Evolutionary conservation across 2,888 invertebrate species (phyloP).

Genomic region (Agrotis clavis): DNA sequence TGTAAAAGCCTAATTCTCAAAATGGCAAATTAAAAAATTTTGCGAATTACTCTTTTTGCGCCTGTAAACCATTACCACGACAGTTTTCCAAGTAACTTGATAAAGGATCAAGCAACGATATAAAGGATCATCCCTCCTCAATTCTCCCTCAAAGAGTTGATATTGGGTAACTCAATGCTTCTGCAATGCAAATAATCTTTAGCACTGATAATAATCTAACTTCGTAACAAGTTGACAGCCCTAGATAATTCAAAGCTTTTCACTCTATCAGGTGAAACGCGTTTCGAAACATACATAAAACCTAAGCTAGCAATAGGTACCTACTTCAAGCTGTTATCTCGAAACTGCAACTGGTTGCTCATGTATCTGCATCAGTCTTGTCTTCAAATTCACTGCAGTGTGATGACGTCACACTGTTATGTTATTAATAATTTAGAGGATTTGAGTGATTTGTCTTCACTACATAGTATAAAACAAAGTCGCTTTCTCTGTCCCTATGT

Average conservation of each 20-base stretch:
- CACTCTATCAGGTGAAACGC: conserved; percentile 67
- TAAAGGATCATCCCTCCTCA: background rate
- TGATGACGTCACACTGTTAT: conserved; percentile 1
- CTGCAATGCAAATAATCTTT: conserved; percentile 31
- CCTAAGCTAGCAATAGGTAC: conserved; percentile 26
- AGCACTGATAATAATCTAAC: conserved; percentile 47
- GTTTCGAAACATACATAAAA: conserved; percentile 70
- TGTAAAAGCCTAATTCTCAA: no score
- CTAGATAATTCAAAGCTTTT: conserved; percentile 63
- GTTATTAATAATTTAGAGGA: background rate
- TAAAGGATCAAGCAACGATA: no score
- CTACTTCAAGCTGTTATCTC: conserved; percentile 32
- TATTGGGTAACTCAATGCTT: conserved; percentile 38
- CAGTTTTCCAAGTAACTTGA: background rate
- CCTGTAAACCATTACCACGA: background rate
- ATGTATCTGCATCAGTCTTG: conserved; percentile 38
- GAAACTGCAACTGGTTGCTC: conserved; percentile 47
- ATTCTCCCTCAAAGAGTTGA: background rate
- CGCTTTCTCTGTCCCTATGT: no score
- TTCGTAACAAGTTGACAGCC: conserved; percentile 50
- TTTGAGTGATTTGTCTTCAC: no score
- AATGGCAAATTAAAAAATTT: no score
- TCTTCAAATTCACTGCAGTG: conserved; percentile 31
- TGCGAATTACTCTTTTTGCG: no score
- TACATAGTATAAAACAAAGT: no score